Percentiles rank a stretch among this genome's conserved stretches.
Conservation (phyloP, 2,797 vertebrate genomes). For the Epinephelus malabaricus region DNA sequence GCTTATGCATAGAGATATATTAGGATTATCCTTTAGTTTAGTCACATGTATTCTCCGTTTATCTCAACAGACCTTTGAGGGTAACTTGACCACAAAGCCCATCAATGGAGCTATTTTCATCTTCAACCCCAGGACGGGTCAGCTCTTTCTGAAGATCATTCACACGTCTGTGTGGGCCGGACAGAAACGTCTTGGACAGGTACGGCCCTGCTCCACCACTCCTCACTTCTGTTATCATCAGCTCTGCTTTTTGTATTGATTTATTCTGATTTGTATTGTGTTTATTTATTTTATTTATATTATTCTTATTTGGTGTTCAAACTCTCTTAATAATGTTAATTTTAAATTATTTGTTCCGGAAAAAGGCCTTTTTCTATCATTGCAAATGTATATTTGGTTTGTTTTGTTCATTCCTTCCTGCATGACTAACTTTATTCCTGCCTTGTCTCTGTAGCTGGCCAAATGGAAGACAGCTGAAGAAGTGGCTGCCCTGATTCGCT, state of each 20-base stretch:
- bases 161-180: slow-evolving; percentile 99
- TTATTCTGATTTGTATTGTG: neutral
- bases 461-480: slow-evolving; percentile 99
- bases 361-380: neutral
- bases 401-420: neutral
- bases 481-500: slow-evolving; percentile 98
- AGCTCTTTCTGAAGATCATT: slow-evolving; percentile 99
- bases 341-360: neutral
- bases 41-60: slow-evolving; percentile 6
- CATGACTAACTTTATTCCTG: neutral
- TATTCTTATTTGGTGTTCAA: neutral
- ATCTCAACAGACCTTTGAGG: slow-evolving; percentile 94
- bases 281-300: neutral
- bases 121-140: slow-evolving; percentile 99
- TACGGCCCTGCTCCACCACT: slow-evolving; percentile 40
- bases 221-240: neutral
- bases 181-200: slow-evolving; percentile 99
- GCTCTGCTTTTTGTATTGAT: neutral
- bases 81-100: slow-evolving; percentile 99
- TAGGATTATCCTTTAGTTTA: neutral
- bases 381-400: neutral
- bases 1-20: neutral
- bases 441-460: slow-evolving; percentile 88
- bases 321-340: too few species aligned
- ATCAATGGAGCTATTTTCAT: slow-evolving; percentile 99